Base-by-base conservation (phyloP, 2,113 vertebrate genomes). In the Scatophagus argus region DNA sequence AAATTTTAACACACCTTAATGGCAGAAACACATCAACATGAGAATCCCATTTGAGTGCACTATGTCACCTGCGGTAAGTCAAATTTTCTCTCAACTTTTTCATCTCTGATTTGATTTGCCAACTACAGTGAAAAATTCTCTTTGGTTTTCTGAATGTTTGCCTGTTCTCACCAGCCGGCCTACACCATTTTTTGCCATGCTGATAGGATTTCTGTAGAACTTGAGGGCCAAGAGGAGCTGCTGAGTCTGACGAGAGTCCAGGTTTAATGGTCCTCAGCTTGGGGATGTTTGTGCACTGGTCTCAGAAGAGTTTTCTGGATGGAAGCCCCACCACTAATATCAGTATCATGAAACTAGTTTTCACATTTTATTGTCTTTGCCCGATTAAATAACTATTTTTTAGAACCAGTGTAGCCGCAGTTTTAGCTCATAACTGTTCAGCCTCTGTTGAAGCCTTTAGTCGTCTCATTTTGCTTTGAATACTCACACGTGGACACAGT, bases 211-310 rank as follows among this genome's bases (percentile, higher is more conserved):
- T 27, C 31, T 66, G 27, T 73, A 65, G 51, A 82, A 61, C 19
- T 56, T 5, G 12, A 68, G 59, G 16, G 67, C 55, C 29, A 47
- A 13, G 61, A 47, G 16, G 61, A 77, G 60, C 61, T 68, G 41
- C 70, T 56, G 47, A 13, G 73, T 17, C 38, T 64, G 49, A n/a
- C 65, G 31, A 62, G 61, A 76, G 74, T 77, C 31, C 62, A 76
- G 47, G 59, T 83, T 90, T 55, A 73, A 81, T 66, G 64, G 67
- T 59, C 62, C 54, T 82, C 52, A 54, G 74, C 59, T 58, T 31
- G 43, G 36, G 71, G 34, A 60, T 79, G 44, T 77, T 84, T 84
- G 67, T 47, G 44, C 38, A 19, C 2, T 49, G 74, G 83, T 64
- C 67, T 67, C 65, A 41, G 36, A 78, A 72, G 74, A 52, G 67